Evolutionary conservation across 2,797 vertebrate genomes (phyloP).

Genomic region (Tragelaphus eurycerus): DNA sequence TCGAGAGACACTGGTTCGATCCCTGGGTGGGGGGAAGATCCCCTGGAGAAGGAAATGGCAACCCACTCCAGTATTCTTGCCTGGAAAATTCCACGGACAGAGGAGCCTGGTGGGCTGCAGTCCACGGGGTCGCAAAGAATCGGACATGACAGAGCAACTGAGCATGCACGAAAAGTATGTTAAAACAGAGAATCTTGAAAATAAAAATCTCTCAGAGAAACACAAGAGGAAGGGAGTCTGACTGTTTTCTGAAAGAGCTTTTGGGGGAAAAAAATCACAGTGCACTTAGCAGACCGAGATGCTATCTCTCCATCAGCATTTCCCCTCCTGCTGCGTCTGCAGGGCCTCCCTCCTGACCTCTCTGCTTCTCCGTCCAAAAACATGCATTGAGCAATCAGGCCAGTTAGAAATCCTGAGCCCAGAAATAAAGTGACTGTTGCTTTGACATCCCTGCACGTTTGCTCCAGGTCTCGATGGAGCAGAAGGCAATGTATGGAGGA

Average conservation of each 20-base stretch:
- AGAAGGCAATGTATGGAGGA: slow-evolving; percentile 14
- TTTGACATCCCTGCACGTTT: slow-evolving; percentile 50
- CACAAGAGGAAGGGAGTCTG: background rate
- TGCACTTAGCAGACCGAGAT: background rate
- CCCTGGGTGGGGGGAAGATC: background rate
- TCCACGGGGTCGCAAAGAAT: background rate
- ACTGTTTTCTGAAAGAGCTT: background rate
- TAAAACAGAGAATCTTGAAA: background rate
- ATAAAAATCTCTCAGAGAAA: background rate
- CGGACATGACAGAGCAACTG: background rate
- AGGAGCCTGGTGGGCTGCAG: background rate
- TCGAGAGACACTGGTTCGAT: background rate
- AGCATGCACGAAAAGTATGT: background rate
- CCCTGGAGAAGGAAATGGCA: background rate
- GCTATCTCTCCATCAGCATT: background rate
- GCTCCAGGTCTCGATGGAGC: slow-evolving; percentile 20
- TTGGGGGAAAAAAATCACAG: slow-evolving; percentile 37
- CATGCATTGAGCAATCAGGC: slow-evolving; percentile 75
- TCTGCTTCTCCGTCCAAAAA: slow-evolving; percentile 8
- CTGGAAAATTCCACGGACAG: background rate
- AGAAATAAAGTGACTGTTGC: slow-evolving; percentile 82
- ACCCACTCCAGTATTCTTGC: background rate
- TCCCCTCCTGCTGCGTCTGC: background rate
- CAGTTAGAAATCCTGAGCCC: slow-evolving; percentile 76
- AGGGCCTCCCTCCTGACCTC: background rate